A percentile compares a stretch with the other conserved stretches of the same genome.
Evolutionary conservation across 2,113 vertebrate genomes (phyloP).

Genomic region (Eulemur macaco): DNA sequence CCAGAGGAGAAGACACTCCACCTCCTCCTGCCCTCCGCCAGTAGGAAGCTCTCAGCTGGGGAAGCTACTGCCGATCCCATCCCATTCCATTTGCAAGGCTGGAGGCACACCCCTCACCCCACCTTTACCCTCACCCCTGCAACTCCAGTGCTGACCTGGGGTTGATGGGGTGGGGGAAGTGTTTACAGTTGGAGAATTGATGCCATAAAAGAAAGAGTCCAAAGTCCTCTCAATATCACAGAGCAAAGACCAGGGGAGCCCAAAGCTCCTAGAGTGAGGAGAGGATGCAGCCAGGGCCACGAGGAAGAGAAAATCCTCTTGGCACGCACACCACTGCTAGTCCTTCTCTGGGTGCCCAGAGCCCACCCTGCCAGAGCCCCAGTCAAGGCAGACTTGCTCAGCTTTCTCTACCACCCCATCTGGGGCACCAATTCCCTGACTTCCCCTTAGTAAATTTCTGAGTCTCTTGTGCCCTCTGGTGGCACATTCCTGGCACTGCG

Average conservation of each 20-base stretch:
- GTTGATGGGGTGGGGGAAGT: background rate
- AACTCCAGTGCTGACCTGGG: background rate
- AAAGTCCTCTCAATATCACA: constrained; percentile 64
- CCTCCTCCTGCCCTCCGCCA: background rate
- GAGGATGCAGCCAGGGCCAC: background rate
- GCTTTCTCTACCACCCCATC: background rate
- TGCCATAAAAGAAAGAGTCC: constrained; percentile 71
- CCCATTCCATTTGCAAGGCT: background rate
- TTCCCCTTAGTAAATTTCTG: background rate
- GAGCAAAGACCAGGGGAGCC: constrained; percentile 27
- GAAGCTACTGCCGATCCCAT: background rate
- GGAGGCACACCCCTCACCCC: background rate
- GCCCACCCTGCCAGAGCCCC: background rate
- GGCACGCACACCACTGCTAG: background rate
- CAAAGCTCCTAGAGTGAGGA: background rate
- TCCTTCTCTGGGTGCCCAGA: background rate
- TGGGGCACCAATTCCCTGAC: rapidly evolving
- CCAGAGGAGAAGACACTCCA: background rate
- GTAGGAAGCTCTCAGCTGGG: background rate
- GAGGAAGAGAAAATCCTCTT: background rate
- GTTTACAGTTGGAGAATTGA: constrained; percentile 67
- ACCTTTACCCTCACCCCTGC: background rate
- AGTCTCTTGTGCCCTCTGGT: constrained; percentile 60
- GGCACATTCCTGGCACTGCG: background rate
- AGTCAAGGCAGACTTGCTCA: background rate